Evolutionary conservation across 1,140 invertebrate genomes (phyloP), one percentile per base, ranked within the genome.

Genomic region (Dufourea novaeangliae): DNA sequence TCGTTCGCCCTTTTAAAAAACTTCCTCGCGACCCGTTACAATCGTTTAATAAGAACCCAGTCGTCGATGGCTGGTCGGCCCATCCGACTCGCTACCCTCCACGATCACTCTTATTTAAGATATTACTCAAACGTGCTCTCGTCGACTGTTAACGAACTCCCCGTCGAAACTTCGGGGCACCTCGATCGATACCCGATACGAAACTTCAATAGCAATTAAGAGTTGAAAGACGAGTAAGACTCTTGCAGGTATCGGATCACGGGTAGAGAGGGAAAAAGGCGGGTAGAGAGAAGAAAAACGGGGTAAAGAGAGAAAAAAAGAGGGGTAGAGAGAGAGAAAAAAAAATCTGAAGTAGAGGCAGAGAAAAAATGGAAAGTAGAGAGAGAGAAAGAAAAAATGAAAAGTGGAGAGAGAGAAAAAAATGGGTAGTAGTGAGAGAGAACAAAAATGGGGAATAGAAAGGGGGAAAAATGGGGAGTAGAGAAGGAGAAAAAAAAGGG

Each of bases 171-270:
- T 50, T 17, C n/a, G 10, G 17, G 2, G 4, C 8, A 14, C 44
- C 12, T 34, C 20, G 20, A 29, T 74, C 62, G 62, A 66, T 54
- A 64, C 37, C 27, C 71, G 27, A 66, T 74, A 41, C 22, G 50
- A 74, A 74, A 66, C 71, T 66, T 66, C 34, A 25, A 54, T 52
- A 56, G 46, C 61, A 64, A 74, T 74, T 56, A 50, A 50, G 20
- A 8, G 46, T n/a, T 7, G 46, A n/a, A n/a, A 50, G 46, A 50
- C 46, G n/a, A 50, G 46, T 50, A n/a, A n/a, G 46, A 50, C 46
- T 50, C 46, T 50, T n/a, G 20, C 46, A n/a, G 17, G 4, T 4
- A 14, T 46, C 12, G 41, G 14, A 46, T 46, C 41, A 20, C 14
- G 41, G 14, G n/a, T n/a, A n/a, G n/a, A n/a, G n/a, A 14, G 20